Base-by-base conservation (phyloP, 2,888 invertebrate species). In the Pomacea canaliculata region DNA sequence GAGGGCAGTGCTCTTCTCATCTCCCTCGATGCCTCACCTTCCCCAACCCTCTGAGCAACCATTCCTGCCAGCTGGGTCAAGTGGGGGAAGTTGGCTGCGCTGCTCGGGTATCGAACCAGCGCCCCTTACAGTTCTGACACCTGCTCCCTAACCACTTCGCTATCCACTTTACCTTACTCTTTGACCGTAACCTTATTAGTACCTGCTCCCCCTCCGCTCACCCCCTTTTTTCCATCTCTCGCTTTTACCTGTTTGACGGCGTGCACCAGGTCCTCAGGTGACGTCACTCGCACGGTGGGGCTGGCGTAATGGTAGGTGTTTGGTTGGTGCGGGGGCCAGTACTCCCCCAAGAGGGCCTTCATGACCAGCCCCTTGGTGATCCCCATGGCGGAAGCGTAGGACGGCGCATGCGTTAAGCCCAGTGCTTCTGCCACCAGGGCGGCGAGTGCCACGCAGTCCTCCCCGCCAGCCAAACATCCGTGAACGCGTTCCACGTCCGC, bases 401-500 rank as follows among this genome's bases (percentile, higher is more conserved):
- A 23, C 19, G 51, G 59, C 19, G 75, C 67, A 66, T 83, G 83
- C 16, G 59, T 71, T 2, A 82, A 74, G 1, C 76, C 69, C 49
- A 84, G 56, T 60, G 56, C 56, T 60, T 81, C 78, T 19, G 80
- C 78, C 4, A 85, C 70, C 13, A 80, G 78, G 8, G 85, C 84
- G 1, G 84, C 77, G 10, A 86, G 77, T 9, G 84, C 84, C 8
- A 76, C 84, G 76, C 84, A 84, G 65, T 85, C 85, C 59, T 85
- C 85, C 85, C 84, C 84, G 77, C 85, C 83, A 0, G 86, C 84
- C 7, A 82, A 37, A 70, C 86, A 86, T 0, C 86, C 86, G 65
- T 84, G 83, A 7, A 83, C 67, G 2, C 65, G n/a, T 13, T 82
- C 67, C 16, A 68, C 76, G 12, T 71, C 59, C 12, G 78, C 56